Percentiles rank a stretch among this genome's conserved stretches.
Conservation (phyloP, 2,797 vertebrate species). For the Phrynocephalus vlangalii region DNA sequence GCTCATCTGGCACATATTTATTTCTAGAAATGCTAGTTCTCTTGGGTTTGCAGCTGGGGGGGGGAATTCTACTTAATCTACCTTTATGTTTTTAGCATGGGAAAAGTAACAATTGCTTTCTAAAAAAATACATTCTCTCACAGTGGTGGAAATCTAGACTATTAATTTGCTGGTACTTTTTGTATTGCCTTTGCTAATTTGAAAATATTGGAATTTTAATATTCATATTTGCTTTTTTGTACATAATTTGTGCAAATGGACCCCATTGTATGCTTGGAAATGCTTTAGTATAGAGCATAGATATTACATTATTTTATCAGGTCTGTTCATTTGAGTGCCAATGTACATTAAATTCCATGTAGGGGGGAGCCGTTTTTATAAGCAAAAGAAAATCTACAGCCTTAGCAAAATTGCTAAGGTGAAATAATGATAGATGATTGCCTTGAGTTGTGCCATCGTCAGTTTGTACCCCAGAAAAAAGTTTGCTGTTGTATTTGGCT, state of each 20-base stretch:
- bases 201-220: slow-evolving; percentile 35
- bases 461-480: neutral
- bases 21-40: neutral
- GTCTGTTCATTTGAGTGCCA: slow-evolving; percentile 11
- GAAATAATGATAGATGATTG: rapidly evolving
- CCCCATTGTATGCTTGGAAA: slow-evolving; percentile 25
- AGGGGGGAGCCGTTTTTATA: neutral
- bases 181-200: neutral
- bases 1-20: neutral
- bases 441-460: neutral
- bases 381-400: neutral
- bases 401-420: neutral
- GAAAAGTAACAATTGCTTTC: slow-evolving; percentile 33
- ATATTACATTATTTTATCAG: slow-evolving; percentile 22
- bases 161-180: neutral
- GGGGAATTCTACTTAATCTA: no score
- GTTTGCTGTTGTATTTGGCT: neutral
- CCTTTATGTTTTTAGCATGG: neutral
- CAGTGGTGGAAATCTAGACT: neutral
- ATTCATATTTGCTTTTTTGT: slow-evolving; percentile 10
- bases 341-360: neutral
- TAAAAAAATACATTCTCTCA: slow-evolving; percentile 24
- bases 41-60: neutral
- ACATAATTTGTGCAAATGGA: slow-evolving; percentile 31
- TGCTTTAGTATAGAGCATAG: neutral